Evolutionary conservation across 2,113 vertebrate species (phyloP).

Genomic region (Dinomys branickii): DNA sequence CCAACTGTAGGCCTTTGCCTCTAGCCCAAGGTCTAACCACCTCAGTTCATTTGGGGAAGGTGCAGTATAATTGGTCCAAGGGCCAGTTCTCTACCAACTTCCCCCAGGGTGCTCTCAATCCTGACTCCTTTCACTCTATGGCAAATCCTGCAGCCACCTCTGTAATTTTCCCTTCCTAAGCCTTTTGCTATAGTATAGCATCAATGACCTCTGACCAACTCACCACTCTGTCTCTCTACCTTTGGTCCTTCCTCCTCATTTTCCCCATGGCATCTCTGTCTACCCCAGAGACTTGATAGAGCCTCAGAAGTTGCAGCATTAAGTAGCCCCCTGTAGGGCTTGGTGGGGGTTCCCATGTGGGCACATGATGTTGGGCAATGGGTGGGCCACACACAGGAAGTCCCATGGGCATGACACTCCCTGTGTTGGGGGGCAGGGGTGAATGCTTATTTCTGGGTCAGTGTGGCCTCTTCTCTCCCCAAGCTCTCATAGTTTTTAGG

Average conservation of each 20-base stretch:
- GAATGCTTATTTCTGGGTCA: background rate
- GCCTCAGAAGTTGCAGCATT: background rate
- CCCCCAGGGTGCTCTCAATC: background rate
- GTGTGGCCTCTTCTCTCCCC: background rate
- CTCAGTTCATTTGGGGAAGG: background rate
- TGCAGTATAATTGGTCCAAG: background rate
- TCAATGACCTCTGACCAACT: background rate
- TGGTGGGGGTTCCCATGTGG: background rate
- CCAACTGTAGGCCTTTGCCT: background rate
- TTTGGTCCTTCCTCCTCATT: background rate
- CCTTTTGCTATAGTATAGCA: background rate
- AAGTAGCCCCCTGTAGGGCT: background rate
- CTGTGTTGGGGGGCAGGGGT: background rate
- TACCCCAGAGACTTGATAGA: background rate
- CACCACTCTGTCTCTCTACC: background rate
- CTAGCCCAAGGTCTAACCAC: background rate
- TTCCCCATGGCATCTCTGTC: background rate
- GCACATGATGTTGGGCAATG: background rate
- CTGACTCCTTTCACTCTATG: background rate
- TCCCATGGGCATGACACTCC: background rate
- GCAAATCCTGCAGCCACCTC: background rate
- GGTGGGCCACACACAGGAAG: background rate
- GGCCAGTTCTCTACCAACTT: background rate
- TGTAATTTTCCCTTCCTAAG: background rate
- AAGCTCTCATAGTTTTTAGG: background rate